These are phyloP conservation scores for Percopsis transmontana DNA, from an alignment of 2,113 vertebrate genomes.

Conservation along the genomic window DNA sequence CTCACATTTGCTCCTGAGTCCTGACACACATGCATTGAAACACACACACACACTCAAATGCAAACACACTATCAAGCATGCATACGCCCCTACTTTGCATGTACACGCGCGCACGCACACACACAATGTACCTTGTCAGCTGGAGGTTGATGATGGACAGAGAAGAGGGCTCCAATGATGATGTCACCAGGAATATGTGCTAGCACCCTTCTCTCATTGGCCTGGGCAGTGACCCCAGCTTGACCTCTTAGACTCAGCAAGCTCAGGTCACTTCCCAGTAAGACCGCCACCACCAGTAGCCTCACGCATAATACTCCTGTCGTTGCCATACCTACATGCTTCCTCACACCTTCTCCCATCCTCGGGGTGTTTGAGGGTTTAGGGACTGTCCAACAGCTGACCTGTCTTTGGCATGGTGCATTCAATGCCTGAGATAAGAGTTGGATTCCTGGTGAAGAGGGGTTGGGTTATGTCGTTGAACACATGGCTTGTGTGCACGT, in stretches of 20 bases:
- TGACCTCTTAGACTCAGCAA: slow-evolving; percentile 60
- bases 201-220: slow-evolving; percentile 90
- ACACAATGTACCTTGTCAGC: slow-evolving; percentile 85
- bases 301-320: slow-evolving; percentile 31
- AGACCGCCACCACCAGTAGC: slow-evolving; percentile 39
- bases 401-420: slow-evolving; percentile 15
- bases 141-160: slow-evolving; percentile 95
- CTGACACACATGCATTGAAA: not conserved
- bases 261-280: slow-evolving; percentile 56
- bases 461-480: not conserved
- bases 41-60: not conserved
- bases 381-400: slow-evolving; percentile 6
- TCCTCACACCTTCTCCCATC: slow-evolving; percentile 45
- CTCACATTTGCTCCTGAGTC: not conserved
- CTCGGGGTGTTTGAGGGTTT: slow-evolving; percentile 22
- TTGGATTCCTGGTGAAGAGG: slow-evolving; percentile 30
- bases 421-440: not conserved
- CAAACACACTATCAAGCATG: not conserved
- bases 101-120: not conserved
- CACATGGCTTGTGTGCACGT: not conserved
- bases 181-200: slow-evolving; percentile 94
- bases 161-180: slow-evolving; percentile 96
- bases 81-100: not conserved
- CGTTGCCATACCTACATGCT: slow-evolving; percentile 7
- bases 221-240: slow-evolving; percentile 83